These are phyloP conservation scores for Mesoclemmys tuberculata DNA, from an alignment of 2,113 vertebrate species.

Conservation along the genomic window DNA sequence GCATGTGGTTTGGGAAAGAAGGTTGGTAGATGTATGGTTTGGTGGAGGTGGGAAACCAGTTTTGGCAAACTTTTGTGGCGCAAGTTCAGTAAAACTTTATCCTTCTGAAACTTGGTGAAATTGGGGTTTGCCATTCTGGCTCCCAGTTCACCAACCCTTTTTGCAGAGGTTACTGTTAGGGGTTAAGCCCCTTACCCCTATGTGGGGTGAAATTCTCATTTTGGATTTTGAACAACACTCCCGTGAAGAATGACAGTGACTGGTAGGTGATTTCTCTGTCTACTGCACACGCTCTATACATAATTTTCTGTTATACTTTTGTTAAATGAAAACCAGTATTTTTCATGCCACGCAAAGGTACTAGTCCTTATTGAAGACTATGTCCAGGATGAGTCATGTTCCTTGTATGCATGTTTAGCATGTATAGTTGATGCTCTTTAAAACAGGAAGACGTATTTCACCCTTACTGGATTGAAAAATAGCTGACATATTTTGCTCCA, in stretches of 20 bases:
- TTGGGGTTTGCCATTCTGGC: too few species aligned
- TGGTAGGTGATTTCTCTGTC: not conserved
- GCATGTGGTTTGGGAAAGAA: too few species aligned
- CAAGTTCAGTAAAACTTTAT: too few species aligned
- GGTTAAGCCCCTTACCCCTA: not conserved
- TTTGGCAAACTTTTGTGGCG: too few species aligned
- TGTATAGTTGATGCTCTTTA: not conserved
- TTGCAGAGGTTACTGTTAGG: not conserved
- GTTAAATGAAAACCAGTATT: conserved; percentile 61
- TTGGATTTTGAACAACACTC: not conserved
- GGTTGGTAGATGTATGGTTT: too few species aligned
- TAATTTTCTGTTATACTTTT: conserved; percentile 35
- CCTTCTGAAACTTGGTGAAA: too few species aligned
- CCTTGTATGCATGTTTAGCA: not conserved
- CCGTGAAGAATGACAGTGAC: not conserved
- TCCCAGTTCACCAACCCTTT: not conserved
- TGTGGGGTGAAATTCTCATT: not conserved
- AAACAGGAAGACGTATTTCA: conserved; percentile 17
- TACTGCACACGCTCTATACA: not conserved
- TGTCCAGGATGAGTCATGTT: conserved; percentile 32
- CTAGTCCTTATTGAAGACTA: conserved; percentile 32
- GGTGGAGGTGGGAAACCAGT: too few species aligned
- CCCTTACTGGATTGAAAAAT: not conserved
- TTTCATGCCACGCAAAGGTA: conserved; percentile 19
- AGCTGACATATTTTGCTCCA: not conserved